phyloP scores from a whole-genome alignment of 2,888 invertebrate species.

The Drosophila colorata region DNA sequence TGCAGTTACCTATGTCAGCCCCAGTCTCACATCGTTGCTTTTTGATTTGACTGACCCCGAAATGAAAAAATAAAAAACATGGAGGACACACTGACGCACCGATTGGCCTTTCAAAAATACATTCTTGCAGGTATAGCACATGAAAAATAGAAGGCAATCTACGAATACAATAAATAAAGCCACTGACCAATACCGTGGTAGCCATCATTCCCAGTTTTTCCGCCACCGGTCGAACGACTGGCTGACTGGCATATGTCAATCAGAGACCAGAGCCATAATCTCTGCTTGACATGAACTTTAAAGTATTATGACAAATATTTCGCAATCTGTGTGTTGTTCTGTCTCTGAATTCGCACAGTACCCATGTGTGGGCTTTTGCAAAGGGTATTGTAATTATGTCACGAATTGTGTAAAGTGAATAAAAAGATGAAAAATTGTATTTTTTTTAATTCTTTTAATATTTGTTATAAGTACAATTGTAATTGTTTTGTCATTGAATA shows the following conservation, averaged over 20 bases:
- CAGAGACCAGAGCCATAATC: conserved; percentile 71
- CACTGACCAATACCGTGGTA: conserved; percentile 23
- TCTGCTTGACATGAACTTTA: conserved; percentile 79
- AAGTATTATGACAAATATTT: conserved; percentile 81
- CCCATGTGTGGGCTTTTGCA: not conserved
- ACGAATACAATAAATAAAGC: conserved; percentile 45
- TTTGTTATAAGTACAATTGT: not conserved
- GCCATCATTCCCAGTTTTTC: conserved; percentile 9
- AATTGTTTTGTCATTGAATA: not conserved
- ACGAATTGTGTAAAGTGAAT: not conserved
- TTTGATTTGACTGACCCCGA: conserved; percentile 61
- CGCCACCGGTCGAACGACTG: conserved; percentile 16
- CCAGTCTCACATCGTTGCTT: conserved; percentile 36
- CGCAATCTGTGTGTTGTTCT: conserved; percentile 59
- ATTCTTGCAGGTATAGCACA: conserved; percentile 2
- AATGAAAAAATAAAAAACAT: conserved; percentile 8
- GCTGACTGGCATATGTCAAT: conserved; percentile 76
- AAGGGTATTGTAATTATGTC: conserved; percentile 2
- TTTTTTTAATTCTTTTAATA: not conserved
- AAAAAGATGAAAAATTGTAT: too few relatives aligned
- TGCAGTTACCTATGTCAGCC: conserved; percentile 39
- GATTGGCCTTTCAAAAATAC: conserved; percentile 5
- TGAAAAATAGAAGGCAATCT: conserved; percentile 50
- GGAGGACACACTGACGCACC: conserved; percentile 11
- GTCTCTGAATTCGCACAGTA: conserved; percentile 17